Conservation (phyloP, 2,797 vertebrate species). For the Gymnothorax javanicus region DNA sequence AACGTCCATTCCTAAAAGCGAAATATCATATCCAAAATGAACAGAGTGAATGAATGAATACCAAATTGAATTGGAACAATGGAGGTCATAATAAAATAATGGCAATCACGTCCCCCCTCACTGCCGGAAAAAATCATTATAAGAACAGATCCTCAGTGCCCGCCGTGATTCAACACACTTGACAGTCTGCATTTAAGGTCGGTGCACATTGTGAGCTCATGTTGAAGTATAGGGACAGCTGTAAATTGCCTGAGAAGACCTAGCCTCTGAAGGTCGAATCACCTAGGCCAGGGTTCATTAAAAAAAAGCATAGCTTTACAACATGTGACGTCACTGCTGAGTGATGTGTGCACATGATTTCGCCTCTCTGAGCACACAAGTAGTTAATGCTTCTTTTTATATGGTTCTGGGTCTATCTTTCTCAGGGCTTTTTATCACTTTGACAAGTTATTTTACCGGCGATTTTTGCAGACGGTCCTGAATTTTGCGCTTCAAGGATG, state of each 20-base stretch:
- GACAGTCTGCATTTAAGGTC: background rate
- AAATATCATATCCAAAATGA: background rate
- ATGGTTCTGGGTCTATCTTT: background rate
- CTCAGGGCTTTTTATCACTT: background rate
- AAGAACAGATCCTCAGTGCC: background rate
- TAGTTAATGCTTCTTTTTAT: background rate
- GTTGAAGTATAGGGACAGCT: background rate
- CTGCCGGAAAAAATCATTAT: background rate
- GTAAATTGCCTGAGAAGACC: background rate
- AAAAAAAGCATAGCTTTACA: background rate
- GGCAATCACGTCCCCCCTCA: background rate
- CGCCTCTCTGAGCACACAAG: background rate
- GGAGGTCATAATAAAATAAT: background rate
- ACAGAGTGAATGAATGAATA: background rate
- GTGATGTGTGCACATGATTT: background rate
- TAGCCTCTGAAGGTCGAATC: background rate
- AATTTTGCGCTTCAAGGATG: background rate
- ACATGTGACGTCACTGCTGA: constrained; percentile 9
- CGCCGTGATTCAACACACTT: background rate
- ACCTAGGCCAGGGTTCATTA: background rate
- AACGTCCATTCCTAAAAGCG: background rate
- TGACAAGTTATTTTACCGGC: background rate
- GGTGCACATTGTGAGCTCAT: background rate
- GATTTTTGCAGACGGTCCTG: background rate
- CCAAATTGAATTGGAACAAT: background rate